These are phyloP conservation scores for Ianthella basta DNA, from an alignment of 37 sponge, comb jelly and placozoan species.

Conservation along the genomic window DNA sequence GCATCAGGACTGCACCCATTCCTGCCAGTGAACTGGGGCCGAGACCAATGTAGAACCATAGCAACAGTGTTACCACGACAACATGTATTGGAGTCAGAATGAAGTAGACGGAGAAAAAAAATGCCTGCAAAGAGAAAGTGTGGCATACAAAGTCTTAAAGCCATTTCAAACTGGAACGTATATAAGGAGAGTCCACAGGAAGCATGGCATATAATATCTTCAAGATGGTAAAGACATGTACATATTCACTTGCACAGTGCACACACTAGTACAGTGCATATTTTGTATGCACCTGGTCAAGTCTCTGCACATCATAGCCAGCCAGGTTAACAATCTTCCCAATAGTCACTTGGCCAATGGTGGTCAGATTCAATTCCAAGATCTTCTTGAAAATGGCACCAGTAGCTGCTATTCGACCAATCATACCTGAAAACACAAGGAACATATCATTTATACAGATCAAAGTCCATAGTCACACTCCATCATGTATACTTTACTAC, in stretches of 20 bases:
- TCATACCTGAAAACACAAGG: conserved; percentile 42
- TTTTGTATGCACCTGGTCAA: conserved; percentile 80
- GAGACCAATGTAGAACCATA: conserved; percentile 67
- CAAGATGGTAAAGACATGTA: not conserved
- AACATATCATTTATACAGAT: not conserved
- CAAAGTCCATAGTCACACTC: not conserved
- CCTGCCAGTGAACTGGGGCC: conserved; percentile 39
- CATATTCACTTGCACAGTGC: not conserved
- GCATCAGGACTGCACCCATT: conserved; percentile 26
- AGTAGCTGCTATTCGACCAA: conserved; percentile 46
- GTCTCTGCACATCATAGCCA: conserved; percentile 83
- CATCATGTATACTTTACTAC: not conserved
- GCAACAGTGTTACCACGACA: conserved; percentile 41
- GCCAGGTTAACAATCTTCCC: conserved; percentile 77
- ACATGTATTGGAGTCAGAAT: conserved; percentile 58
- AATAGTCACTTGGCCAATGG: conserved; percentile 55
- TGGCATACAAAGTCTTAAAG: no score
- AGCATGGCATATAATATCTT: not conserved
- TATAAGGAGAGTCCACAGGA: no score
- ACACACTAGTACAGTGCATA: not conserved
- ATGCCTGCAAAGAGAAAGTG: conserved; percentile 33
- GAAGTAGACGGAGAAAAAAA: conserved; percentile 57
- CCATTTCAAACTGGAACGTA: no score
- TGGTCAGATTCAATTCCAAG: conserved; percentile 55
- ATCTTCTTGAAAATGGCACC: conserved; percentile 71